Evolutionary conservation across 2,113 vertebrate species (phyloP).

Genomic region (Saguinus midas): DNA sequence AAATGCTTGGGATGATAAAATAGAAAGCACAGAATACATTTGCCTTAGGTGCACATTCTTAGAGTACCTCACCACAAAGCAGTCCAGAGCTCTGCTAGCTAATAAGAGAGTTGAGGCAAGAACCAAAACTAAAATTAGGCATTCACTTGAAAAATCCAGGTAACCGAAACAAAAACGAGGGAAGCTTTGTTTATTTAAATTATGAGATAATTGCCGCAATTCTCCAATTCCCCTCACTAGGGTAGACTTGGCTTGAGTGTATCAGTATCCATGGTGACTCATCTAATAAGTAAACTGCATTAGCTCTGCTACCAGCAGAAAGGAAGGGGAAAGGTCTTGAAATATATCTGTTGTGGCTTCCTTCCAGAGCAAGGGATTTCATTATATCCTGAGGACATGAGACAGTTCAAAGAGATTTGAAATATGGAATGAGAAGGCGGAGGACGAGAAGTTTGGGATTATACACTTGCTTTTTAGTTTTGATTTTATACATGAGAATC

Average conservation of each 20-base stretch:
- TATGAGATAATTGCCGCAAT: constrained; percentile 73
- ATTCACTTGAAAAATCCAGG: constrained; percentile 67
- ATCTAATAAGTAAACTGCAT: constrained; percentile 77
- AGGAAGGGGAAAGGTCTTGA: constrained; percentile 65
- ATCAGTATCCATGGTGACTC: constrained; percentile 76
- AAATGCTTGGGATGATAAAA: constrained; percentile 27
- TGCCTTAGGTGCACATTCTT: background rate
- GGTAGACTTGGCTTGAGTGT: constrained; percentile 69
- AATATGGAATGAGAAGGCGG: constrained; percentile 57
- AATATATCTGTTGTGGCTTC: constrained; percentile 72
- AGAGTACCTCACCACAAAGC: background rate
- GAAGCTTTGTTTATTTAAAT: constrained; percentile 74
- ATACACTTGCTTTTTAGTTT: constrained; percentile 64
- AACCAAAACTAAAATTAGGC: constrained; percentile 66
- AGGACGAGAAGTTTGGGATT: constrained; percentile 54
- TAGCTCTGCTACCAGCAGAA: constrained; percentile 67
- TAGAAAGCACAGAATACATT: background rate
- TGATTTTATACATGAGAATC: constrained; percentile 65
- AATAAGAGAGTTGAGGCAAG: constrained; percentile 43
- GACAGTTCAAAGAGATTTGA: constrained; percentile 68
- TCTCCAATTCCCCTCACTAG: constrained; percentile 73
- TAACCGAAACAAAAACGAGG: constrained; percentile 62
- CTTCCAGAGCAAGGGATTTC: constrained; percentile 71
- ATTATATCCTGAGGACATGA: constrained; percentile 74
- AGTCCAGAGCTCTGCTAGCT: constrained; percentile 21